Evolutionary conservation across 2,113 vertebrate genomes (phyloP).

Genomic region (Proterorhinus semilunaris): DNA sequence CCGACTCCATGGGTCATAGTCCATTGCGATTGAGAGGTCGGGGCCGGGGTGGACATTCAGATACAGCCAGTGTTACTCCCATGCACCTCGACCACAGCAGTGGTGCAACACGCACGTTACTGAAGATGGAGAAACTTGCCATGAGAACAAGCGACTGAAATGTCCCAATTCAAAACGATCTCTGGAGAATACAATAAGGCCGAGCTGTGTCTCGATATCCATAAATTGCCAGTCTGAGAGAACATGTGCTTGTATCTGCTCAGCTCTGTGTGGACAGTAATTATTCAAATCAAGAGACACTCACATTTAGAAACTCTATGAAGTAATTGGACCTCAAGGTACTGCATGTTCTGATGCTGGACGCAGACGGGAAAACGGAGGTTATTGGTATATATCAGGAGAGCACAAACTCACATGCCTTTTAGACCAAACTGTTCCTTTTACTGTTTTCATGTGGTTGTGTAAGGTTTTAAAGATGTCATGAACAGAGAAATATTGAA

Average conservation of each 20-base stretch:
- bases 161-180: not conserved
- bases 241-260: not conserved
- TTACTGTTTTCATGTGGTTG: not conserved
- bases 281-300: not conserved
- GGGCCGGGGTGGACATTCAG: no score
- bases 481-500: conserved; percentile 33
- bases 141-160: conserved; percentile 10
- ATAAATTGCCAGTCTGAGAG: conserved; percentile 3
- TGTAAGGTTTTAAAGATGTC: not conserved
- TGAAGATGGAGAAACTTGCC: conserved; percentile 9
- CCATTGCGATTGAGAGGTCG: no score
- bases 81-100: conserved; percentile 15
- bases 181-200: conserved; percentile 1
- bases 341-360: conserved; percentile 30
- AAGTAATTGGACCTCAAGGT: conserved; percentile 12
- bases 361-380: conserved; percentile 13
- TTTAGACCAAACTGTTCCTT: conserved; percentile 9
- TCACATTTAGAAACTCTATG: not conserved
- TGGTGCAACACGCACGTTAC: not conserved
- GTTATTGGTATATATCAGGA: conserved; percentile 8
- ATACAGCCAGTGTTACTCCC: conserved; percentile 9
- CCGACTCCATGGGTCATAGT: no score
- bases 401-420: conserved; percentile 15
- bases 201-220: conserved; percentile 15
- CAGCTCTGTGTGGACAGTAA: not conserved